Evolutionary conservation across 2,797 vertebrate species (phyloP), one percentile per base, ranked within the genome.

Genomic region (Acropternis orthonyx): DNA sequence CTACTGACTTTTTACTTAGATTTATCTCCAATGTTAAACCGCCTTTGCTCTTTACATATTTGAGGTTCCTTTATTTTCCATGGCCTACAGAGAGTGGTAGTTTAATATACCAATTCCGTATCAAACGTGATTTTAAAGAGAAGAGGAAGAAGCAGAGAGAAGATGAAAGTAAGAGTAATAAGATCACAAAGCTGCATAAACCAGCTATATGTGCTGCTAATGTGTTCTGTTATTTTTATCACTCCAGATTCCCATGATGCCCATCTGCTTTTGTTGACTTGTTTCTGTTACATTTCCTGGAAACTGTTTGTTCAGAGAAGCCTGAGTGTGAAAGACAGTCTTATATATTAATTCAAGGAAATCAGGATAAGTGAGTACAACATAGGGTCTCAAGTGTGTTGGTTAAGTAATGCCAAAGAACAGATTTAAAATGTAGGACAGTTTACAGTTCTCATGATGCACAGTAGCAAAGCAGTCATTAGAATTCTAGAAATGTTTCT

Each of bases 251-350:
- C 76, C n/a, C 79, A 85, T 48, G 39, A 83, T 41, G 7, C 44
- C 68, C 56, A 76, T 95, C 65, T 89, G 85, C 48, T 92, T 88
- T 72, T 93, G 48, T 74, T 92, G 72, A 79, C 63, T 87, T 16
- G 39, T 89, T 95, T 91, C 81, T 93, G 36, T 41, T 92, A 54
- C 51, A 44, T 86, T 93, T 96, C 62, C 76, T 86, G 76, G 52
- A 93, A 75, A 30, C 30, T 83, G 56, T 91, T 82, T 72, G 17
- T 81, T 80, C 79, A 62, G 36, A 81, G 76, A 88, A 81, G 23
- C 30, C 30, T 21, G 39, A 39, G 51, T 21, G 36, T 81, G 48
- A 95, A 72, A 78, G 37, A 46, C 27, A 78, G n/a, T 48, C 73
- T 91, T 85, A 51, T 6, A 41, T 30, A 89, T 62, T 75, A 88